phyloP scores from a whole-genome alignment of 35 echinoderm and acorn worm genomes.

The Anneissia japonica region DNA sequence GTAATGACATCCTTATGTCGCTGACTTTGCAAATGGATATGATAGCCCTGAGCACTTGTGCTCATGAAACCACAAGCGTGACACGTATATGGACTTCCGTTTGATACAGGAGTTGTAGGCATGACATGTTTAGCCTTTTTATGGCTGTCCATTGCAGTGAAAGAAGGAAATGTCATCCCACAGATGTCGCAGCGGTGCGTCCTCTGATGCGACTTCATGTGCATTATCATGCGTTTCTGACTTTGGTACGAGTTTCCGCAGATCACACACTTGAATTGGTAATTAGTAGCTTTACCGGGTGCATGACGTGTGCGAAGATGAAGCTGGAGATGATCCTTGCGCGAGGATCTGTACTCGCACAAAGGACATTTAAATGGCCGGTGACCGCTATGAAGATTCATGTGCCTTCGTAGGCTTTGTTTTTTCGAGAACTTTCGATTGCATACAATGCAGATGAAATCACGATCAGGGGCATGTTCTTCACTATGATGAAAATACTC shows the following conservation, averaged over 20 bases:
- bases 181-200: constrained; percentile 52
- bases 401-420: constrained; percentile 58
- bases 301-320: constrained; percentile 64
- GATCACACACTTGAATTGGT: constrained; percentile 55
- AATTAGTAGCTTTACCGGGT: constrained; percentile 54
- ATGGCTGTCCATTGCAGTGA: constrained; percentile 43
- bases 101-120: constrained; percentile 20
- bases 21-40: constrained; percentile 50
- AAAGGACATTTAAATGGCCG: constrained; percentile 72
- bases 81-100: constrained; percentile 45
- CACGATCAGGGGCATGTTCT: constrained; percentile 13
- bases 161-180: constrained; percentile 41
- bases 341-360: constrained; percentile 39
- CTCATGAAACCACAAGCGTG: constrained; percentile 41
- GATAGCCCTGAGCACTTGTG: constrained; percentile 44
- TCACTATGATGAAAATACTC: constrained; percentile 1
- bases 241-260: constrained; percentile 61
- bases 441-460: constrained; percentile 48
- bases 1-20: constrained; percentile 40
- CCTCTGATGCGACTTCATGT: constrained; percentile 63
- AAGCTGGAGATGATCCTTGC: constrained; percentile 60
- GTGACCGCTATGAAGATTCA: constrained; percentile 70
- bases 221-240: constrained; percentile 55
- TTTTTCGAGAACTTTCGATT: constrained; percentile 69
- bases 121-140: constrained; percentile 46